Percentiles rank a stretch among this genome's conserved stretches.
Conservation (phyloP, 2,888 invertebrate species). For the Esperia sulphurella region DNA sequence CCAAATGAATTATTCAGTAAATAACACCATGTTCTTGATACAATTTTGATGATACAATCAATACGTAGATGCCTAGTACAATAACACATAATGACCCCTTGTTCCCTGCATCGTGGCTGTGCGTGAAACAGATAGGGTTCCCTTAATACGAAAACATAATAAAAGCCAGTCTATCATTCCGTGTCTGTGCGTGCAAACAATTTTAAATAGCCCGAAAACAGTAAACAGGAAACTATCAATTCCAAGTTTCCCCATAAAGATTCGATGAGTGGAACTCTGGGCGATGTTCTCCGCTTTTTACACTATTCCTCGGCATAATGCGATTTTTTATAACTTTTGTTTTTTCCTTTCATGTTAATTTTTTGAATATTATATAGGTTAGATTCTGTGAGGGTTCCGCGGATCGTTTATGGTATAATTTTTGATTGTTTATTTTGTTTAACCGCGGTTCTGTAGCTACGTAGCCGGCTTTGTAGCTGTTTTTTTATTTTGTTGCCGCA, state of each 20-base stretch:
- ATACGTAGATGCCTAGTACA: slow-evolving; percentile 32
- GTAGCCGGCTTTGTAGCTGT: slow-evolving; percentile 72
- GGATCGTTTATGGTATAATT: slow-evolving; percentile 30
- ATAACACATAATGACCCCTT: slow-evolving; percentile 49
- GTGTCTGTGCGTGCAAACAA: slow-evolving; percentile 61
- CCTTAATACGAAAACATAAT: slow-evolving; percentile 44
- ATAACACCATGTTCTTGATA: slow-evolving; percentile 61
- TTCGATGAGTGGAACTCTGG: slow-evolving; percentile 54
- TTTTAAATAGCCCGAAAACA: slow-evolving; percentile 62
- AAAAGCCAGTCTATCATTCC: slow-evolving; percentile 52
- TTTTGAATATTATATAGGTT: slow-evolving; percentile 26
- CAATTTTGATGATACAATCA: slow-evolving; percentile 55
- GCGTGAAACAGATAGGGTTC: slow-evolving; percentile 55
- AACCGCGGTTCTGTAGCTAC: slow-evolving; percentile 52
- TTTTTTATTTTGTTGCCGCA: slow-evolving; percentile 78
- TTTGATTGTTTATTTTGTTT: slow-evolving; percentile 47
- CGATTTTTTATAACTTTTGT: slow-evolving; percentile 47
- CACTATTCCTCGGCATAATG: slow-evolving; percentile 43
- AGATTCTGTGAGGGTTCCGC: slow-evolving; percentile 35
- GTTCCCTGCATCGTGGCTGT: slow-evolving; percentile 54
- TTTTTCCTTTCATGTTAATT: slow-evolving; percentile 46
- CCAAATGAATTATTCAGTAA: slow-evolving; percentile 62
- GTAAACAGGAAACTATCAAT: slow-evolving; percentile 69
- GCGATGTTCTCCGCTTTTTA: slow-evolving; percentile 46
- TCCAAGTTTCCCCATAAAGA: slow-evolving; percentile 69